Evolutionary conservation across 1,140 invertebrate species (phyloP).

Genomic region (Cydia splendana): DNA sequence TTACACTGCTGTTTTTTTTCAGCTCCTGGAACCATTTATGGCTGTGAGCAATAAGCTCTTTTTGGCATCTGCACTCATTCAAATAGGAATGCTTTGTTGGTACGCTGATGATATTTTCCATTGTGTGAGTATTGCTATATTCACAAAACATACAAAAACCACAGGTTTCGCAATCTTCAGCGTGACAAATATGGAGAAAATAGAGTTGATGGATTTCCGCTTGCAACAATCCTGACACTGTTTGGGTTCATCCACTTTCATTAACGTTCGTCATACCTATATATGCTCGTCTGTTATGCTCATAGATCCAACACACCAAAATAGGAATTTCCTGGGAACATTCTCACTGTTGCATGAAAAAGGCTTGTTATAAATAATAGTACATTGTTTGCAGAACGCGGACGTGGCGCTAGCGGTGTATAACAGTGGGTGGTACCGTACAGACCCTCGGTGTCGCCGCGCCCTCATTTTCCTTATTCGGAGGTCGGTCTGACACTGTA

Average conservation of each 20-base stretch:
- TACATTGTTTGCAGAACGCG: slow-evolving; percentile 56
- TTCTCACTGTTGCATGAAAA: background rate
- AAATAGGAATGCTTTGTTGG: slow-evolving; percentile 71
- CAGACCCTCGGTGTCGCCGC: slow-evolving; percentile 63
- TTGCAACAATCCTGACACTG: no score
- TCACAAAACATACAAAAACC: background rate
- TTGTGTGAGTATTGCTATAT: slow-evolving; percentile 51
- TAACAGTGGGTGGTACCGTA: slow-evolving; percentile 66
- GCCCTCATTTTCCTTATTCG: slow-evolving; percentile 64
- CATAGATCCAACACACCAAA: background rate
- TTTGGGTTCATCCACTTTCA: no score
- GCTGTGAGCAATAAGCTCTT: slow-evolving; percentile 70
- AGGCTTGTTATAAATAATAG: background rate
- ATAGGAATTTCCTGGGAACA: background rate
- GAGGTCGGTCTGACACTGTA: slow-evolving; percentile 46
- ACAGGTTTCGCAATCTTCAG: no score
- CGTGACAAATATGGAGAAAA: background rate
- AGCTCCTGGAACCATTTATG: slow-evolving; percentile 70
- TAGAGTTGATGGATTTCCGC: no score
- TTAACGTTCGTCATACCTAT: no score
- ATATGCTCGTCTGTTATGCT: background rate
- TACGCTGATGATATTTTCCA: slow-evolving; percentile 72
- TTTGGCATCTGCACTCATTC: slow-evolving; percentile 63
- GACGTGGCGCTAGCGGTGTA: slow-evolving; percentile 61
- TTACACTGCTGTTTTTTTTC: slow-evolving; percentile 38